Evolutionary conservation across 1,140 invertebrate species (phyloP), one percentile per base, ranked within the genome.

Genomic region (Rhopalosiphum padi): DNA sequence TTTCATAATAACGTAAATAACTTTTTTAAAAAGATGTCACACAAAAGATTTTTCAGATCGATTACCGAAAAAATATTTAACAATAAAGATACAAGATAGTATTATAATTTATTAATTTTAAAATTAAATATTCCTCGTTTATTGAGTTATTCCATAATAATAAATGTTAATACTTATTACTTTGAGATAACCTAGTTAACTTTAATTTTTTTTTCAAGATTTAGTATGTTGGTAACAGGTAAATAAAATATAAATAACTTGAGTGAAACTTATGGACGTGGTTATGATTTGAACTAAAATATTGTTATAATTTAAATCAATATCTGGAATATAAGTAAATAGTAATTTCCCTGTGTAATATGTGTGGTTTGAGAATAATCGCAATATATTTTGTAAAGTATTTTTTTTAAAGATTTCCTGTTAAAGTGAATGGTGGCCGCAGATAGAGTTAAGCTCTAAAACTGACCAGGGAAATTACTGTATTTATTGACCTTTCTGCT

Each of bases 401-500:
- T 53, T 88, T 35, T 35, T 35, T 53, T 2, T 23, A 89, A 89
- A 55, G 35, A 53, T 55, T 55, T 55, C 51, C 23, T 7, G 46
- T 23, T 23, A n/a, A 55, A 89, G n/a, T 89, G 51, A 53, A 89
- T 89, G 88, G 88, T 89, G 6, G 22, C 88, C 3, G 55, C 35
- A 89, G 88, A 89, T 89, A 89, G 35, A 53, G 88, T 89, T 89
- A 89, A 89, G 88, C 88, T 35, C 51, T 37, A 8, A 11, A 55
- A 37, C 88, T 55, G 51, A 41, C 35, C 35, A 37, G 9, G 48
- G 55, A 22, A 55, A 30, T 89, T 89, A n/a, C 35, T 55, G 21
- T 55, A 89, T 89, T 89, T 89, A 55, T 89, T 89, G 35, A 89
- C 88, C 86, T 89, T n/a, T 53, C 48, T 51, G 51, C 88, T 41